Percentiles rank a stretch among this genome's conserved stretches.
These are phyloP conservation scores for Bujurquina vittata DNA, from an alignment of 2,113 vertebrate species.

Conservation along the genomic window DNA sequence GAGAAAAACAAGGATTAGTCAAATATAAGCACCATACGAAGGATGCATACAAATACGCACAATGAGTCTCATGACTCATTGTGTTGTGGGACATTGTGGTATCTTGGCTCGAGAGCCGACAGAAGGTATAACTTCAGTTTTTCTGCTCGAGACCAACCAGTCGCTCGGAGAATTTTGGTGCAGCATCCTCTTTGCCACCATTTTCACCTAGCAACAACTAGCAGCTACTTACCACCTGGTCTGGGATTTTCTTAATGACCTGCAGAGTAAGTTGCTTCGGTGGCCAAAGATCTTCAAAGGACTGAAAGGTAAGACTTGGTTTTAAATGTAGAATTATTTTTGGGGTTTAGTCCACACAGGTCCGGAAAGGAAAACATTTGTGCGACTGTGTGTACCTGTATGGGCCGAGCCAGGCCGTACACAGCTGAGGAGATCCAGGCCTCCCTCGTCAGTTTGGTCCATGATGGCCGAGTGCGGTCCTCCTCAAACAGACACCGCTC, in stretches of 20 bases:
- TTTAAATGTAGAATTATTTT: too few relatives aligned
- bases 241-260: not conserved
- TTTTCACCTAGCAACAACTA: not conserved
- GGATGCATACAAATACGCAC: not conserved
- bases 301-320: not conserved
- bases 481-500: slow-evolving; percentile 67
- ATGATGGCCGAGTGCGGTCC: slow-evolving; percentile 42
- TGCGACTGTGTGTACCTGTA: slow-evolving; percentile 52
- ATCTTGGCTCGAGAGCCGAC: not conserved
- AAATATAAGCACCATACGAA: not conserved
- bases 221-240: not conserved
- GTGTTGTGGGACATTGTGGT: too few relatives aligned
- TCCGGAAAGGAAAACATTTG: not conserved
- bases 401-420: slow-evolving; percentile 73
- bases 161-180: not conserved
- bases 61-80: not conserved
- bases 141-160: not conserved
- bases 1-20: not conserved
- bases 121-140: not conserved
- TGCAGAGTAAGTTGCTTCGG: not conserved
- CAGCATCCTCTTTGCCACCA: not conserved
- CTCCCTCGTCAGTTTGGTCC: slow-evolving; percentile 69
- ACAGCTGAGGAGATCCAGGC: slow-evolving; percentile 75
- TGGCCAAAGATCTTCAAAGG: not conserved
- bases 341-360: too few relatives aligned